Percentiles rank a stretch among this genome's conserved stretches.
phyloP scores from a whole-genome alignment of 2,113 vertebrate genomes.

The Heterotis niloticus region DNA sequence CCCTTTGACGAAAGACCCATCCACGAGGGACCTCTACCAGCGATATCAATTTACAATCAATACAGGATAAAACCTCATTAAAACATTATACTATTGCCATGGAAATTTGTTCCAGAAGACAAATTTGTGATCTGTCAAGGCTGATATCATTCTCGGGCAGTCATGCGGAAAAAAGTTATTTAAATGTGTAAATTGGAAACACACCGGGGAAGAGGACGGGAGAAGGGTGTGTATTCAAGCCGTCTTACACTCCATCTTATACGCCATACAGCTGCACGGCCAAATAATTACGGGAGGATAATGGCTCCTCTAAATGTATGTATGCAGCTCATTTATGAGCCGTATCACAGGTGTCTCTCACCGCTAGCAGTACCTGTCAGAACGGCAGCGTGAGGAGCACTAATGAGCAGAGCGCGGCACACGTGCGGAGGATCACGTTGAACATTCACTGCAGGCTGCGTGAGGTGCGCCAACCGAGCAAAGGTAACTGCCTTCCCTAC shows the following conservation, averaged over 20 bases:
- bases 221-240: not conserved
- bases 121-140: constrained; percentile 59
- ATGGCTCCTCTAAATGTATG: constrained; percentile 1
- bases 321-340: not conserved
- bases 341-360: constrained; percentile 16
- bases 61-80: constrained; percentile 70
- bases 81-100: constrained; percentile 55
- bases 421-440: no score
- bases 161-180: constrained; percentile 63
- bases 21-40: constrained; percentile 41
- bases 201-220: constrained; percentile 18
- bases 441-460: not conserved
- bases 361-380: constrained; percentile 1
- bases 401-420: not conserved
- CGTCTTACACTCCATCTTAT: constrained; percentile 3
- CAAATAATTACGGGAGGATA: constrained; percentile 1
- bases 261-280: not conserved
- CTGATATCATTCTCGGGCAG: constrained; percentile 54
- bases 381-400: constrained; percentile 8
- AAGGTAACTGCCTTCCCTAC: not conserved
- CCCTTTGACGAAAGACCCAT: constrained; percentile 41
- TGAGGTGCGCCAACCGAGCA: not conserved
- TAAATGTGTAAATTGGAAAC: constrained; percentile 58
- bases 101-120: constrained; percentile 63
- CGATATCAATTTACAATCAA: constrained; percentile 63